Evolutionary conservation across 2,888 invertebrate genomes (phyloP).

Genomic region (Tipula helvola): DNA sequence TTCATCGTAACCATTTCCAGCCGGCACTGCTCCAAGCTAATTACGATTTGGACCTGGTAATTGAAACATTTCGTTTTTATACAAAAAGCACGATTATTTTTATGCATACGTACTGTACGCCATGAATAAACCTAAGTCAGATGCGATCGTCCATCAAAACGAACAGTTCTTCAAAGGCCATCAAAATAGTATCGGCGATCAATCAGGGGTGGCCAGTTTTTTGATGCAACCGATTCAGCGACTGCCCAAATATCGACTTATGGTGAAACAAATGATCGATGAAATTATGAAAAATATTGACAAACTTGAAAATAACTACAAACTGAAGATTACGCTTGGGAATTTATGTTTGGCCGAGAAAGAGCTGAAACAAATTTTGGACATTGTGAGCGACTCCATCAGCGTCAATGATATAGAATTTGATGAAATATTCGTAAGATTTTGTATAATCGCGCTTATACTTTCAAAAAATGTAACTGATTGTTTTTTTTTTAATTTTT

Average conservation of each 20-base stretch:
- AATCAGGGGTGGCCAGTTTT: background rate
- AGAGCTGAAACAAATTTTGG: background rate
- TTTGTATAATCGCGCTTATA: background rate
- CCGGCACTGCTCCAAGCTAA: background rate
- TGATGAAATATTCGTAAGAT: background rate
- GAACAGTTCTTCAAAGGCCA: background rate
- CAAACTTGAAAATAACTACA: background rate
- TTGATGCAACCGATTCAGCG: background rate
- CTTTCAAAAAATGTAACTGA: background rate
- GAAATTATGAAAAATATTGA: background rate
- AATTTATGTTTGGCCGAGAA: background rate
- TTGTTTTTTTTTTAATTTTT: background rate
- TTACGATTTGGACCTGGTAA: background rate
- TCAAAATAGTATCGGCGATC: background rate
- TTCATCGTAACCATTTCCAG: slow-evolving; percentile 46
- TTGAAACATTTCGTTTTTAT: background rate
- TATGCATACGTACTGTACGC: background rate
- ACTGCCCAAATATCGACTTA: background rate
- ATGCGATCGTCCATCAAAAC: background rate
- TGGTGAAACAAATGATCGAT: background rate
- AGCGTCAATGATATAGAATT: background rate
- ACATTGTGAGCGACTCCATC: background rate
- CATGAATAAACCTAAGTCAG: background rate
- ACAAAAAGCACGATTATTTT: background rate
- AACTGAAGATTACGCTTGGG: background rate